Conservation (phyloP, 2,797 vertebrate species). For the Pristis pectinata region DNA sequence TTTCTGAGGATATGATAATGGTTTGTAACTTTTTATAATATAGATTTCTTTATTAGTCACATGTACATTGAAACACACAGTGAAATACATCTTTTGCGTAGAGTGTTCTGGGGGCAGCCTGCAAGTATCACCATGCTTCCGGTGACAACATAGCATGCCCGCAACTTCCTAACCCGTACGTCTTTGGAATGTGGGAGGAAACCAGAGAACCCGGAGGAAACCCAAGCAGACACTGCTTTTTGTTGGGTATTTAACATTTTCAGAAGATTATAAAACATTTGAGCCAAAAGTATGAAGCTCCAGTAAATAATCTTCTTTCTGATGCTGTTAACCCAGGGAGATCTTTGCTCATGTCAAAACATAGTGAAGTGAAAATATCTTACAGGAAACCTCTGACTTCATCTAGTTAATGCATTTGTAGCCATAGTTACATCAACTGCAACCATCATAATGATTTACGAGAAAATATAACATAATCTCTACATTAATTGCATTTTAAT, state of each 20-base stretch:
- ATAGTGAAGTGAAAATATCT: conserved; percentile 39
- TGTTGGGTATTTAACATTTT: background rate
- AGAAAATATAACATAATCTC: conserved; percentile 35
- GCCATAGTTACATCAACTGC: conserved; percentile 40
- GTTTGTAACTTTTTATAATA: background rate
- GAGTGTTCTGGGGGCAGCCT: too few relatives aligned
- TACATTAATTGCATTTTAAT: conserved; percentile 42
- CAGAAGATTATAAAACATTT: background rate
- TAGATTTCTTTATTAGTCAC: too few relatives aligned
- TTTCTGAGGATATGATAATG: background rate
- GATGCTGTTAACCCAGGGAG: background rate
- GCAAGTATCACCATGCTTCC: too few relatives aligned
- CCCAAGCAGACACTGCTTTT: too few relatives aligned
- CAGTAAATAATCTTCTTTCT: background rate
- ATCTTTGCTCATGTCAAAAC: conserved; percentile 9
- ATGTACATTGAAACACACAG: too few relatives aligned
- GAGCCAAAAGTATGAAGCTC: background rate
- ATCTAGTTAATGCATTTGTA: conserved; percentile 41
- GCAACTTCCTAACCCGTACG: too few relatives aligned
- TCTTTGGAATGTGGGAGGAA: too few relatives aligned
- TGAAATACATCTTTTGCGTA: too few relatives aligned
- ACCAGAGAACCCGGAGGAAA: too few relatives aligned
- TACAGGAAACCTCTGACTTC: conserved; percentile 41
- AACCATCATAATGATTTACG: conserved; percentile 40
- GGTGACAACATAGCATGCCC: too few relatives aligned